phyloP scores from a whole-genome alignment of 1,140 invertebrate genomes.

The Drosophila equinoxialis region DNA sequence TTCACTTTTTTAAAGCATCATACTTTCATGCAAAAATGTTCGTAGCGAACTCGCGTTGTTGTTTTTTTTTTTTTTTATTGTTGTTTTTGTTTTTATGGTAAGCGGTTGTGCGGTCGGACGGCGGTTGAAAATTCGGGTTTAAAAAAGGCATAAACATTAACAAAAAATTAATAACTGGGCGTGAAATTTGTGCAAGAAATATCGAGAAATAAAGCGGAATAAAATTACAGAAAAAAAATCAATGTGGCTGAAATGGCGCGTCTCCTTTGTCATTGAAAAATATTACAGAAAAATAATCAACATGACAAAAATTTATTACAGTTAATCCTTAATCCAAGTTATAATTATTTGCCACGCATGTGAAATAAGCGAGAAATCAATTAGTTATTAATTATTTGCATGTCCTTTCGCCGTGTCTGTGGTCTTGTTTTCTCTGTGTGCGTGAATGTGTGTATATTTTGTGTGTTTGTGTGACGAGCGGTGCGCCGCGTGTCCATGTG shows the following conservation, averaged over 20 bases:
- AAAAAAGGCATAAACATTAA: background rate
- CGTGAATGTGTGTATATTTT: background rate
- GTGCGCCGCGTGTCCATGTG: constrained; percentile 27
- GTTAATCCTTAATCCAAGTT: background rate
- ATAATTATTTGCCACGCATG: background rate
- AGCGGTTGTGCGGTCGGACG: constrained; percentile 1
- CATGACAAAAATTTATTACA: background rate
- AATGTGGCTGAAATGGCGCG: background rate
- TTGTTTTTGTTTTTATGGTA: constrained; percentile 2
- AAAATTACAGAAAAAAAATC: too few relatives aligned
- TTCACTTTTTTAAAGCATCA: too few relatives aligned
- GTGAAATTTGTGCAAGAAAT: too few relatives aligned
- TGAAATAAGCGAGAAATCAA: background rate
- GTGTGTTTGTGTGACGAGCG: constrained; percentile 13
- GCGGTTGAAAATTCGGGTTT: background rate
- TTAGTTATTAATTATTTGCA: constrained; percentile 9
- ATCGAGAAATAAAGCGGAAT: too few relatives aligned
- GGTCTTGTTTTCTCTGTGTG: background rate
- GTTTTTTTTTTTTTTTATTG: background rate
- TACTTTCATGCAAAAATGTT: too few relatives aligned
- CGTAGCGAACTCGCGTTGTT: too few relatives aligned
- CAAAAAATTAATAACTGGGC: background rate
- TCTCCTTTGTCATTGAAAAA: background rate
- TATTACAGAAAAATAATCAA: background rate
- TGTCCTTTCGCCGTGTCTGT: background rate